Percentiles rank a stretch among this genome's conserved stretches.
phyloP scores from a whole-genome alignment of 2,888 invertebrate genomes.

The Caenorhabditis sp. region DNA sequence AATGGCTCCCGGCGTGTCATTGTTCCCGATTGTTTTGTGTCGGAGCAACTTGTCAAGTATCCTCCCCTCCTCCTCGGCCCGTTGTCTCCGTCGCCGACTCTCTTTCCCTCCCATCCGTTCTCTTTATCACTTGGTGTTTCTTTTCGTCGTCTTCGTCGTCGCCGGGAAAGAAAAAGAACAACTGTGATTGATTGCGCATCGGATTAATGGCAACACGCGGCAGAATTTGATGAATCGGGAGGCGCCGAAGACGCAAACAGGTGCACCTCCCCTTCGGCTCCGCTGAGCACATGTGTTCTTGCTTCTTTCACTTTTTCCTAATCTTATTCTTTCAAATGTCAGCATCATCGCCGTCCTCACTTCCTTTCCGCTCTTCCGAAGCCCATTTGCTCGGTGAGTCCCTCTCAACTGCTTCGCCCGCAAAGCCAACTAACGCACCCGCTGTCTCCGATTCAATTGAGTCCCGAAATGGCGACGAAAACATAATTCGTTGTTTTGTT shows the following conservation, averaged over 20 bases:
- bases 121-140: neutral
- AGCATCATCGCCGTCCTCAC: conserved; percentile 16
- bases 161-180: conserved; percentile 14
- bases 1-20: conserved; percentile 8
- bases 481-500: conserved; percentile 8
- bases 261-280: conserved; percentile 6
- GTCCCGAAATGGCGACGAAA: conserved; percentile 13
- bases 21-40: conserved; percentile 33
- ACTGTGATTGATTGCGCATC: conserved; percentile 27
- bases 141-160: conserved; percentile 3
- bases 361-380: neutral
- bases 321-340: conserved; percentile 33
- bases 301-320: neutral
- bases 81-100: neutral
- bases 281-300: conserved; percentile 7
- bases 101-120: conserved; percentile 4
- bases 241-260: conserved; percentile 7
- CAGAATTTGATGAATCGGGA: conserved; percentile 8
- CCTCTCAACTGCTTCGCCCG: too few species aligned
- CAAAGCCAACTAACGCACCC: neutral
- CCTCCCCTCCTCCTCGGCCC: neutral
- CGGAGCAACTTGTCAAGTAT: conserved; percentile 55
- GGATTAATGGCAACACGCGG: conserved; percentile 28
- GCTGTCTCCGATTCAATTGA: conserved; percentile 14
- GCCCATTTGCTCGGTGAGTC: conserved; percentile 1